A percentile compares a stretch with the other conserved stretches of the same genome.
These are phyloP conservation scores for Donacobius atricapilla DNA, from an alignment of 2,113 vertebrate genomes.

Conservation along the genomic window DNA sequence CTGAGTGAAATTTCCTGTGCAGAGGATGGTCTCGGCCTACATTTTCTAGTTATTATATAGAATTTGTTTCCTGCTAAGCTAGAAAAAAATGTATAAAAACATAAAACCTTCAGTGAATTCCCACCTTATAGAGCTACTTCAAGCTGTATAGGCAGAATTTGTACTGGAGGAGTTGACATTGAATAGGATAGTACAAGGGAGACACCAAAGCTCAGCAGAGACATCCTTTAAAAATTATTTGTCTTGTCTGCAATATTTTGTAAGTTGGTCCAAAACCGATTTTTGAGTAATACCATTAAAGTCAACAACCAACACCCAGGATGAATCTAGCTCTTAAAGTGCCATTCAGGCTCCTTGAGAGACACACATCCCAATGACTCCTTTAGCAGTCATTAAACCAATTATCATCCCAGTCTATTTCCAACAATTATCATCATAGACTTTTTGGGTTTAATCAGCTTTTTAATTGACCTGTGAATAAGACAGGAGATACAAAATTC, in stretches of 20 bases:
- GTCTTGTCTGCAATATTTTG: slow-evolving; percentile 11
- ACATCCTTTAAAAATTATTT: slow-evolving; percentile 1
- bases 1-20: slow-evolving; percentile 59
- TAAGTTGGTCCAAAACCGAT: slow-evolving; percentile 19
- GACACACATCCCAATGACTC: slow-evolving; percentile 43
- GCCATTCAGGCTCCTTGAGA: slow-evolving; percentile 47
- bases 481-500: slow-evolving; percentile 35
- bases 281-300: slow-evolving; percentile 43
- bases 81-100: slow-evolving; percentile 27
- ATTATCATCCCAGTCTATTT: slow-evolving; percentile 66
- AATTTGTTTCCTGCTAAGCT: slow-evolving; percentile 62
- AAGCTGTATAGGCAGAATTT: slow-evolving; percentile 30
- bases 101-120: slow-evolving; percentile 43
- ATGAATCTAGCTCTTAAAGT: slow-evolving; percentile 50
- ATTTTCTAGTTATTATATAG: slow-evolving; percentile 61
- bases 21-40: slow-evolving; percentile 61
- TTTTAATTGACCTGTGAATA: slow-evolving; percentile 62
- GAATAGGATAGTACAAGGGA: slow-evolving; percentile 7
- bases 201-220: slow-evolving; percentile 30
- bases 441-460: slow-evolving; percentile 59
- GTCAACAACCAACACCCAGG: slow-evolving; percentile 43
- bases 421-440: slow-evolving; percentile 61
- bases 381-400: slow-evolving; percentile 65
- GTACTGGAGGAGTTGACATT: neutral
- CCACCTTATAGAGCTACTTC: slow-evolving; percentile 21